Evolutionary conservation across 2,113 vertebrate species (phyloP).

Genomic region (Anser cygnoides): DNA sequence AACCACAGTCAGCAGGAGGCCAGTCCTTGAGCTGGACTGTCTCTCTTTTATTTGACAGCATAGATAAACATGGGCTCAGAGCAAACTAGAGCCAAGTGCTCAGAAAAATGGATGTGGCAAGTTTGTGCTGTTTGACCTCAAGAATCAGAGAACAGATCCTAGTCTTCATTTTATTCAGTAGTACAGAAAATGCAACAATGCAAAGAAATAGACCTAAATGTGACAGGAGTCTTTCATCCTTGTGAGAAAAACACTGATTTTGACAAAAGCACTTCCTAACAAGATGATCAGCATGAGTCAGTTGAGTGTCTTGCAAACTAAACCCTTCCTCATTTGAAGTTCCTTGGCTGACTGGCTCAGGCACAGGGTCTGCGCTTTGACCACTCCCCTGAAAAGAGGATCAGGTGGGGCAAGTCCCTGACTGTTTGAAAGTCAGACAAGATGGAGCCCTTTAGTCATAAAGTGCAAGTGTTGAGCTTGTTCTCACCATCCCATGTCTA

Average conservation of each 20-base stretch:
- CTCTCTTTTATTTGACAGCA: neutral
- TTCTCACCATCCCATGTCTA: neutral
- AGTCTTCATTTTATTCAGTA: neutral
- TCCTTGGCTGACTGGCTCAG: neutral
- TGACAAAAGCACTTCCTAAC: neutral
- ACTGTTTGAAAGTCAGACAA: neutral
- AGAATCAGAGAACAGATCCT: neutral
- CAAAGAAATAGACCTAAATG: neutral
- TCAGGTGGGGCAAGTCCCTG: neutral
- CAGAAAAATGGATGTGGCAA: neutral
- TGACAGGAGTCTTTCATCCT: neutral
- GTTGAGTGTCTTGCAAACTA: neutral
- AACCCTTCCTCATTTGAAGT: neutral
- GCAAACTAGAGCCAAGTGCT: neutral
- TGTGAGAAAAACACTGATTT: too few species aligned
- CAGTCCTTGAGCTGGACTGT: neutral
- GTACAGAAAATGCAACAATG: neutral
- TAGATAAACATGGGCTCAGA: neutral
- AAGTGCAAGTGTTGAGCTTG: neutral
- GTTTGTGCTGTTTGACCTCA: neutral
- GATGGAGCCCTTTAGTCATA: neutral
- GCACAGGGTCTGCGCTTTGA: neutral
- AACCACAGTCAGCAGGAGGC: neutral
- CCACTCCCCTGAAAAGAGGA: neutral
- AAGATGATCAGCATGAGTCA: neutral